These are phyloP conservation scores for Drosophila pseudoananassae DNA, from an alignment of 1,140 invertebrate genomes.

Conservation along the genomic window DNA sequence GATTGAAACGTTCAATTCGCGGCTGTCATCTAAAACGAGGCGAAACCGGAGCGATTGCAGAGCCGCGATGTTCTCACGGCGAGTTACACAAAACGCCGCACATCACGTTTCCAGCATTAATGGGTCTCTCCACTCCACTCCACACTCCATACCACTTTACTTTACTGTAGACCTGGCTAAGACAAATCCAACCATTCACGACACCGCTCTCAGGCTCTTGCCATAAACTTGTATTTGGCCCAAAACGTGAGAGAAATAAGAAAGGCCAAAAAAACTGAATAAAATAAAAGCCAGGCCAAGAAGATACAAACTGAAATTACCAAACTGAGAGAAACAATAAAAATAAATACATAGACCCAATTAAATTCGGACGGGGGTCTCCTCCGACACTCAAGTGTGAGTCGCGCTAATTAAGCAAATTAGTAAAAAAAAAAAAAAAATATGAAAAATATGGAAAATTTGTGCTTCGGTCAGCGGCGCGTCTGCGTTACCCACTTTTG, in stretches of 20 bases:
- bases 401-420: slow-evolving; percentile 75
- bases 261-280: slow-evolving; percentile 42
- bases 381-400: slow-evolving; percentile 35
- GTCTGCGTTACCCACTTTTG: slow-evolving; percentile 49
- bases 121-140: slow-evolving; percentile 21
- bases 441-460: slow-evolving; percentile 32
- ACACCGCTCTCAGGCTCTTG: slow-evolving; percentile 55
- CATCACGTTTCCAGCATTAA: slow-evolving; percentile 76
- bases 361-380: slow-evolving; percentile 22
- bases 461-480: slow-evolving; percentile 64
- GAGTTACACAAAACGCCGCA: slow-evolving; percentile 81
- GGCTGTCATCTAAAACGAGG: slow-evolving; percentile 60
- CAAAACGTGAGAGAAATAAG: slow-evolving; percentile 78
- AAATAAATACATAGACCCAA: slow-evolving; percentile 59
- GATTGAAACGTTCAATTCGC: slow-evolving; percentile 43
- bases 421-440: slow-evolving; percentile 52
- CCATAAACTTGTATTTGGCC: slow-evolving; percentile 64
- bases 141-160: slow-evolving; percentile 18
- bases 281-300: slow-evolving; percentile 25
- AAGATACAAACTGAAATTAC: slow-evolving; percentile 47
- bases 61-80: slow-evolving; percentile 71
- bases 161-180: slow-evolving; percentile 10
- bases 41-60: slow-evolving; percentile 67
- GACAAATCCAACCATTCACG: slow-evolving; percentile 43
- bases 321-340: slow-evolving; percentile 49